Evolutionary conservation across 1,140 invertebrate genomes (phyloP).

Genomic region (Polyergus mexicanus): DNA sequence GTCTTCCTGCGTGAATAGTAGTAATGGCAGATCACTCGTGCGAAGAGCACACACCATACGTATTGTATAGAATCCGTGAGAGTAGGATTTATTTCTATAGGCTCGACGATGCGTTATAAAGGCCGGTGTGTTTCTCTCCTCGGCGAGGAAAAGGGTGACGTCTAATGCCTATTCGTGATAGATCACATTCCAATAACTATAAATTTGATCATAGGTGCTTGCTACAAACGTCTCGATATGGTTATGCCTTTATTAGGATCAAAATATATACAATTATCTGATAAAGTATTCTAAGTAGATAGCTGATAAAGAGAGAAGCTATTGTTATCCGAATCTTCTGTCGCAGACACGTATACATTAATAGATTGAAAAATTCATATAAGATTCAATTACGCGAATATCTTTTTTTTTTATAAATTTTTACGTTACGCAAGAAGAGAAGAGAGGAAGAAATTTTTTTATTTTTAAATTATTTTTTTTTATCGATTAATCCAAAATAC

Average conservation of each 20-base stretch:
- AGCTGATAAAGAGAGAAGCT: not conserved
- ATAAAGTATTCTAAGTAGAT: not conserved
- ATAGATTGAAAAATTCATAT: not conserved
- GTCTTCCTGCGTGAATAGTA: conserved; percentile 67
- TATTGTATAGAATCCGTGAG: conserved; percentile 69
- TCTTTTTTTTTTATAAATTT: not conserved
- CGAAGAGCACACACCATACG: conserved; percentile 62
- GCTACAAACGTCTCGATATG: not conserved
- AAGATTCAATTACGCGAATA: not conserved
- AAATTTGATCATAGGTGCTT: not conserved
- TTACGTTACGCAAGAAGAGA: not conserved
- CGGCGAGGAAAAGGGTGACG: conserved; percentile 36
- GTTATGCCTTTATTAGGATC: not conserved
- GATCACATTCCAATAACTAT: conserved; percentile 39
- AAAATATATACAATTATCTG: not conserved
- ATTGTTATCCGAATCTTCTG: not conserved
- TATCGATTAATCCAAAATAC: not conserved
- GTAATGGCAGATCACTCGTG: conserved; percentile 74
- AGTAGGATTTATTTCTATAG: conserved; percentile 70
- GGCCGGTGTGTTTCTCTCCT: conserved; percentile 24
- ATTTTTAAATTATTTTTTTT: not conserved
- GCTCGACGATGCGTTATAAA: conserved; percentile 73
- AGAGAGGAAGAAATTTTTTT: not conserved
- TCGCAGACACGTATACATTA: not conserved
- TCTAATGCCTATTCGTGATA: conserved; percentile 21